Evolutionary conservation across 2,113 vertebrate genomes (phyloP).

Genomic region (Tricholaema leucomelas): DNA sequence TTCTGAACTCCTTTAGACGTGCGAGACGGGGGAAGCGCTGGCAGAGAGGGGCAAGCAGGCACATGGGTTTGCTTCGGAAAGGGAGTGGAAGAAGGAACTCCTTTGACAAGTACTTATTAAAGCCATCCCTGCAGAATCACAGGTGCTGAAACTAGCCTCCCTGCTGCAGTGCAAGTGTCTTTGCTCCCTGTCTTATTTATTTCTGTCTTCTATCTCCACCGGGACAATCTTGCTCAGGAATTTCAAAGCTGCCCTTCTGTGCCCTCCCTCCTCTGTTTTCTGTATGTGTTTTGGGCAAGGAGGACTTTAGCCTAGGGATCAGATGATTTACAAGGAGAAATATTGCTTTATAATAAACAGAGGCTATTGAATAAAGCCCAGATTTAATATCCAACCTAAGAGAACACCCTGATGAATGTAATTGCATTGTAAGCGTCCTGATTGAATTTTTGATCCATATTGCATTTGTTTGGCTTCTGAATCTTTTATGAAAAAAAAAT

Average conservation of each 20-base stretch:
- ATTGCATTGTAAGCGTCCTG: constrained; percentile 86
- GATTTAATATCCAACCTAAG: constrained; percentile 81
- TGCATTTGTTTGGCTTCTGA: constrained; percentile 85
- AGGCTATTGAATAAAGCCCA: constrained; percentile 84
- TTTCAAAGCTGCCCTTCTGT: constrained; percentile 40
- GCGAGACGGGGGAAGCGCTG: neutral
- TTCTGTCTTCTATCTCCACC: constrained; percentile 3
- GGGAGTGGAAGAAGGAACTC: neutral
- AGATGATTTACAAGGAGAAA: constrained; percentile 83
- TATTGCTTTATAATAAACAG: constrained; percentile 82
- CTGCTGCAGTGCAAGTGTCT: constrained; percentile 43
- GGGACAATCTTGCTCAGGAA: neutral
- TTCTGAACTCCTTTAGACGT: neutral
- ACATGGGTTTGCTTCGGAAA: constrained; percentile 46
- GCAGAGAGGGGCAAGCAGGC: neutral
- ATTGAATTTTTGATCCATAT: constrained; percentile 87
- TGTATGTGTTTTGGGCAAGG: constrained; percentile 62
- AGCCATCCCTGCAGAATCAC: constrained; percentile 40
- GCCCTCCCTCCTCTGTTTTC: neutral
- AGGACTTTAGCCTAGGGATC: constrained; percentile 80
- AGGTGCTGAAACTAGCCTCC: constrained; percentile 46
- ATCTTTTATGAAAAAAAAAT: constrained; percentile 72
- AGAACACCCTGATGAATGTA: constrained; percentile 84
- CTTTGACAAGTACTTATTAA: constrained; percentile 60
- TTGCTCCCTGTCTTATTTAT: constrained; percentile 8